Evolutionary conservation across 2,797 vertebrate species (phyloP), one percentile per base, ranked within the genome.

Genomic region (Coregonus sp.): DNA sequence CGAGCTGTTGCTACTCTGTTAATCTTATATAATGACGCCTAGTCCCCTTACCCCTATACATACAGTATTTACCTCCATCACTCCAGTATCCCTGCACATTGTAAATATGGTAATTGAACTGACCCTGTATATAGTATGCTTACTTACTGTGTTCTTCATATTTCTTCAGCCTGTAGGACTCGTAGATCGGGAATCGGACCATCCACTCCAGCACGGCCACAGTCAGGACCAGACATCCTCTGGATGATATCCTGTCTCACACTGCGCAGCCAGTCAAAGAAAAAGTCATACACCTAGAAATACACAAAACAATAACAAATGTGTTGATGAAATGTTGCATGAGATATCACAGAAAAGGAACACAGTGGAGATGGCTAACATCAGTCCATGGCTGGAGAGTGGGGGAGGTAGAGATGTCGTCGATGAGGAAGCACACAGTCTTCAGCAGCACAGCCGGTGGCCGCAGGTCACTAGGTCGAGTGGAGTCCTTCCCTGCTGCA

Each of bases 241-340:
- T 97, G 97, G 78, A 97, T 93, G 54, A 94, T 91, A 86, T 96
- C 96, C 86, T 97, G 94, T n/a, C 95, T 93, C 76, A 97, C 93
- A 0, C 94, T 91, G 3, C 96, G 95, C 85, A 98, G 82, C 0
- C 96, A 95, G 83, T 97, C 96, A 2, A 94, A 95, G 70, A 95
- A 94, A 85, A 96, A 98, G 87, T 86, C 80, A 71, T 95, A 96
- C 40, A 95, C 94, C 94, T 95, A 83, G 1, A 76, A 75, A n/a
- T 78, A 0, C n/a, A 80, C 35, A 5, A 5, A 50, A 59, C 37
- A 79, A 11, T 40, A 3, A 40, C 1, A 51, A 56, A 40, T 70
- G 31, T 16, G 12, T 16, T 3, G 7, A 68, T 37, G 7, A 25
- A 12, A 66, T 3, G 6, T 66, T 66, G 63, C 63, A 66, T 66